Percentiles rank a stretch among this genome's conserved stretches.
These are phyloP conservation scores for Ophthalmolycus amberensis DNA, from an alignment of 2,113 vertebrate species.

Conservation along the genomic window DNA sequence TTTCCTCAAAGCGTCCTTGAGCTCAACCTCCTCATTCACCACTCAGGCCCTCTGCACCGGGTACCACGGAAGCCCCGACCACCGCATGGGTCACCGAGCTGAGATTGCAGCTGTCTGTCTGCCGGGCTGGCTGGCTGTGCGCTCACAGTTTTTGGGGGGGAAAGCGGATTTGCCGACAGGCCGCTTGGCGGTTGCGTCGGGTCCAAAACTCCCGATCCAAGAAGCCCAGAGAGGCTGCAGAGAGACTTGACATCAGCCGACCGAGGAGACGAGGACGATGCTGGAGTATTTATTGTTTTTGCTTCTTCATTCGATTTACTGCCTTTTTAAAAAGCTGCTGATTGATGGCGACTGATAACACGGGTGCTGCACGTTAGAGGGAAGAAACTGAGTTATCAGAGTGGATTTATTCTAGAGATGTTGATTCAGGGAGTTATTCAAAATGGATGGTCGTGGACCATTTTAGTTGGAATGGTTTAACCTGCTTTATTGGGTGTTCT, in stretches of 20 bases:
- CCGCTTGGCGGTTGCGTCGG: constrained; percentile 21
- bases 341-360: neutral
- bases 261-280: neutral
- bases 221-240: constrained; percentile 20
- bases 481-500: too few species aligned
- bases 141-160: neutral
- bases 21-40: neutral
- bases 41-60: neutral
- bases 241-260: constrained; percentile 29
- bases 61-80: neutral
- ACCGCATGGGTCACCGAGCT: neutral
- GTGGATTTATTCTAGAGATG: neutral
- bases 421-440: neutral
- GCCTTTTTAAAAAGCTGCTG: neutral
- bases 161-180: constrained; percentile 47
- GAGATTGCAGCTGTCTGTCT: neutral
- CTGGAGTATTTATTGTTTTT: neutral
- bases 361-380: neutral
- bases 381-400: neutral
- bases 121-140: neutral
- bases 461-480: neutral
- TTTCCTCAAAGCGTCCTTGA: neutral
- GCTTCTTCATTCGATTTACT: neutral
- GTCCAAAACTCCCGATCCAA: constrained; percentile 17
- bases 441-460: neutral